phyloP scores from a whole-genome alignment of 2,888 invertebrate genomes.

The Apocheima hispidaria region DNA sequence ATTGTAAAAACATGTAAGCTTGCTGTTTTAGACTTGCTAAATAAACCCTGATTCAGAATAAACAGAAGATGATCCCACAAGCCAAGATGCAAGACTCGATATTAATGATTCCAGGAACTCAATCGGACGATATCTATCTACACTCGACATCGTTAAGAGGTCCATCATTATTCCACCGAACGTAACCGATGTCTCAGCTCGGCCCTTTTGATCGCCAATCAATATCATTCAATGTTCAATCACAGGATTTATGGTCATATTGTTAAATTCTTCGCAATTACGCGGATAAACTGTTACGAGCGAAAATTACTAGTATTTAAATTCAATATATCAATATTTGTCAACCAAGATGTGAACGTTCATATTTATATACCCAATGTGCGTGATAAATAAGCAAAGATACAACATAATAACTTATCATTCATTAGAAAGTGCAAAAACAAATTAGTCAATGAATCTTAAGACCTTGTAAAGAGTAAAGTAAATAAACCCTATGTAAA shows the following conservation, averaged over 20 bases:
- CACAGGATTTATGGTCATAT: conserved; percentile 73
- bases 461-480: no score
- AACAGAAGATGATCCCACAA: conserved; percentile 33
- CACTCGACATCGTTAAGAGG: conserved; percentile 65
- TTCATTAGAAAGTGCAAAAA: conserved; percentile 10
- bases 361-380: not conserved
- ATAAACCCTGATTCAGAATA: conserved; percentile 27
- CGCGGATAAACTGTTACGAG: conserved; percentile 56
- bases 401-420: not conserved
- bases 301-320: conserved; percentile 37
- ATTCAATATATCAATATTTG: conserved; percentile 3
- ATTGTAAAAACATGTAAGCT: conserved; percentile 50
- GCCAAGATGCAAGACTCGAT: conserved; percentile 37
- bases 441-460: conserved; percentile 3
- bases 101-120: conserved; percentile 59
- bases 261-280: conserved; percentile 72
- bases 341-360: not conserved
- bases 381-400: not conserved
- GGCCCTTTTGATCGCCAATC: conserved; percentile 75
- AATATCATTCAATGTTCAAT: conserved; percentile 71
- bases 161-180: conserved; percentile 63
- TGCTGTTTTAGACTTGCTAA: no score
- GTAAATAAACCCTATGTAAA: no score
- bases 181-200: conserved; percentile 64
- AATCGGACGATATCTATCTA: conserved; percentile 59